A percentile compares a stretch with the other conserved stretches of the same genome.
Conservation (phyloP, 1,140 invertebrate genomes). For the Hypsibius dujardini region DNA sequence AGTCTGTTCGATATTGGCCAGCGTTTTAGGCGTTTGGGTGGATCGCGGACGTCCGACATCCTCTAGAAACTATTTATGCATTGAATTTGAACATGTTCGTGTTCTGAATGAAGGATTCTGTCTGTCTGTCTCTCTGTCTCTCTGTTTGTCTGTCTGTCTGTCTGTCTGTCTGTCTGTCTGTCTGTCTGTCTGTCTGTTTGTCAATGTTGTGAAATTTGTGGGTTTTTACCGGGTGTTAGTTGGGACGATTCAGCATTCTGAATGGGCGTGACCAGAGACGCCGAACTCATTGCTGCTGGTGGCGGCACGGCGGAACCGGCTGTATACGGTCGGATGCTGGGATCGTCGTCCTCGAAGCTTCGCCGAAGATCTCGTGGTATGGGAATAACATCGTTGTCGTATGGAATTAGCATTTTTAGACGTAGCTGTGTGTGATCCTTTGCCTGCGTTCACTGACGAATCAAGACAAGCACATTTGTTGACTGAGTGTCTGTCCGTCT, state of each 20-base stretch:
- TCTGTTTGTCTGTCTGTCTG: too few relatives aligned
- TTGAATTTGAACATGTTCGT: neutral
- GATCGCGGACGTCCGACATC: too few relatives aligned
- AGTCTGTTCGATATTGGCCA: neutral
- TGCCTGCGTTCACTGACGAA: too few relatives aligned
- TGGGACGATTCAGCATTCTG: neutral
- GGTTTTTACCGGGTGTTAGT: too few relatives aligned
- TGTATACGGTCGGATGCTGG: neutral
- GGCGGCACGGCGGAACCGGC: neutral
- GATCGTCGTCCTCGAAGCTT: neutral
- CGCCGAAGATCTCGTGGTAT: neutral
- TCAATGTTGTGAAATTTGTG: too few relatives aligned
- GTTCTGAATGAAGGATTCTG: too few relatives aligned
- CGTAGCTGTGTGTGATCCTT: neutral
- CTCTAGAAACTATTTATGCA: neutral
- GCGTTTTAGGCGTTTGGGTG: neutral
- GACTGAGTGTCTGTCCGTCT: too few relatives aligned
- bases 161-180: too few relatives aligned
- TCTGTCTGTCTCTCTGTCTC: too few relatives aligned
- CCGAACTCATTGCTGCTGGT: neutral
- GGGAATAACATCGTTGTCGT: slow-evolving; percentile 5
- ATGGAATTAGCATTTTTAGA: neutral
- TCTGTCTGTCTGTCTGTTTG: too few relatives aligned
- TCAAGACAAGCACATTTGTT: too few relatives aligned
- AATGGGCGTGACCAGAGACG: neutral